phyloP scores from a whole-genome alignment of 2,888 invertebrate species.

The Euplexia lucipara region DNA sequence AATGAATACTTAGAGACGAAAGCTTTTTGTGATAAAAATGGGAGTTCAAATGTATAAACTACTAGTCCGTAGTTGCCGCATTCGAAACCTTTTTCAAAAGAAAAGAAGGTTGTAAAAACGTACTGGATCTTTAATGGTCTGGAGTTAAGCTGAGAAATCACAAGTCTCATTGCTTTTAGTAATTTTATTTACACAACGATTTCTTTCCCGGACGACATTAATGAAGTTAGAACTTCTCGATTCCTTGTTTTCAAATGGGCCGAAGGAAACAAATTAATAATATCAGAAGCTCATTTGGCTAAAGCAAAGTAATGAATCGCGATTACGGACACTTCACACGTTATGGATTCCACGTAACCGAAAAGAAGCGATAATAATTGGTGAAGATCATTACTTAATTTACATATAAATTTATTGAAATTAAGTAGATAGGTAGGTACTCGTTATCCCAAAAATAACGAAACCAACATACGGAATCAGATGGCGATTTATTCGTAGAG shows the following conservation, averaged over 20 bases:
- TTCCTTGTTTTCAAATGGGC: slow-evolving; percentile 4
- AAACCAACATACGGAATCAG: neutral
- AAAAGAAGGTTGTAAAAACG: neutral
- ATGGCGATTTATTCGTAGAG: slow-evolving; percentile 39
- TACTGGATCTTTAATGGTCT: neutral
- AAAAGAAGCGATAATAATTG: neutral
- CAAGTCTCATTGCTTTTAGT: slow-evolving; percentile 17
- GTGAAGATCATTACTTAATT: neutral
- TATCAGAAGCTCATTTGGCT: neutral
- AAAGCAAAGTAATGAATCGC: slow-evolving; percentile 1
- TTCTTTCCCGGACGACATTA: slow-evolving; percentile 53
- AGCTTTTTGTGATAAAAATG: neutral
- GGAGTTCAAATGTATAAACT: neutral
- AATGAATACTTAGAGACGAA: slow-evolving; percentile 8
- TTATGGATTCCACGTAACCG: no score
- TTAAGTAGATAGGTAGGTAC: no score
- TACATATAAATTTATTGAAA: no score
- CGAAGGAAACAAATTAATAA: neutral
- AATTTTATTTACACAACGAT: slow-evolving; percentile 46
- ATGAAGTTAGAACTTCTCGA: slow-evolving; percentile 31
- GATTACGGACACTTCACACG: neutral
- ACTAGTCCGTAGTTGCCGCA: neutral
- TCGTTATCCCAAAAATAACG: neutral
- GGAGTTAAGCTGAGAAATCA: slow-evolving; percentile 30
- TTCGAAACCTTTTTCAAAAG: neutral